Percentiles rank a stretch among this genome's conserved stretches.
Conservation (phyloP, 2,888 invertebrate genomes). For the Thyatira batis region DNA sequence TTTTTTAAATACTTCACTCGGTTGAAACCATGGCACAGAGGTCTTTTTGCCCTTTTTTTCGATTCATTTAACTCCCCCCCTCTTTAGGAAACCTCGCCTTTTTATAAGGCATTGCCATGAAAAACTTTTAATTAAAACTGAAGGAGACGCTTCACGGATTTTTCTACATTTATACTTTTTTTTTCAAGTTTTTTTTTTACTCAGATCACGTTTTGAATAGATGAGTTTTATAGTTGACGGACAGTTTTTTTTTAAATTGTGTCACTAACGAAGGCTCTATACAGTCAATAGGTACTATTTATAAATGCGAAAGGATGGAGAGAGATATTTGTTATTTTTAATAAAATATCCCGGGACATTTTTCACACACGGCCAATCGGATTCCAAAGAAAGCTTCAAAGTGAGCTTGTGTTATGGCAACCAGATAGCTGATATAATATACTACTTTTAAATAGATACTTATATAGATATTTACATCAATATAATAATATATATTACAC, state of each 20-base stretch:
- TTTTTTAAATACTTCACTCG: background rate
- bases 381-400: no score
- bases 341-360: no score
- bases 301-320: no score
- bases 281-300: no score
- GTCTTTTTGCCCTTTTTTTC: background rate
- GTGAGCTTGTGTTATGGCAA: no score
- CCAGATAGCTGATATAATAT: no score
- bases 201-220: background rate
- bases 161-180: background rate
- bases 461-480: no score
- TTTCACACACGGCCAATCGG: no score
- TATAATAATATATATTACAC: no score
- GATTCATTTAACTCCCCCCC: conserved; percentile 2
- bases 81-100: background rate
- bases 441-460: no score
- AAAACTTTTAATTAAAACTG: conserved; percentile 46
- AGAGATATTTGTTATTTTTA: no score
- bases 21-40: background rate
- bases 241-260: background rate
- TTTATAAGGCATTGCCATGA: conserved; percentile 27
- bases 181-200: background rate
- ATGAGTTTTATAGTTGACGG: background rate
- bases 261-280: background rate
- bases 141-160: conserved; percentile 4